These are phyloP conservation scores for Calyptomena viridis DNA, from an alignment of 2,113 vertebrate genomes.

Conservation along the genomic window DNA sequence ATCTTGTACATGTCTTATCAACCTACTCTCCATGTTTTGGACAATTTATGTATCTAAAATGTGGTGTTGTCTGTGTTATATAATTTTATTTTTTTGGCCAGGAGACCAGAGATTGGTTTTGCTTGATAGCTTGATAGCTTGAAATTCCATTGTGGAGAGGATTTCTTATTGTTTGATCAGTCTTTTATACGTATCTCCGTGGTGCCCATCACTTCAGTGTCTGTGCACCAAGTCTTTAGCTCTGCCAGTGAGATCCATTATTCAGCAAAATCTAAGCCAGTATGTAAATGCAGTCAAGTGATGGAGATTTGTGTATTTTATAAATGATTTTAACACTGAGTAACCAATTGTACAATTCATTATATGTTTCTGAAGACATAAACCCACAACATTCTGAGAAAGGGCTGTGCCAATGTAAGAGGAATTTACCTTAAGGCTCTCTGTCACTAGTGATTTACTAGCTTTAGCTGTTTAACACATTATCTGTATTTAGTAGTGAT, in stretches of 20 bases:
- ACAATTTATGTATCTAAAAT: slow-evolving; percentile 82
- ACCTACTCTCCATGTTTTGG: slow-evolving; percentile 77
- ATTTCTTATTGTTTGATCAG: slow-evolving; percentile 66
- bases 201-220: slow-evolving; percentile 44
- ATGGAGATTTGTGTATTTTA: slow-evolving; percentile 67
- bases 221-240: slow-evolving; percentile 60
- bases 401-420: slow-evolving; percentile 69
- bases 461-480: slow-evolving; percentile 76
- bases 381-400: slow-evolving; percentile 57
- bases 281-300: slow-evolving; percentile 67
- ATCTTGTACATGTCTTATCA: slow-evolving; percentile 68
- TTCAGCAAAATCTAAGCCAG: slow-evolving; percentile 63
- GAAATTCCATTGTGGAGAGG: slow-evolving; percentile 72
- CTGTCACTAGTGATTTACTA: slow-evolving; percentile 77
- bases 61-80: slow-evolving; percentile 81
- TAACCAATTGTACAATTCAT: slow-evolving; percentile 70
- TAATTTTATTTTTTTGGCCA: slow-evolving; percentile 70
- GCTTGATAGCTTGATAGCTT: slow-evolving; percentile 76
- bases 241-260: slow-evolving; percentile 62
- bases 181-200: slow-evolving; percentile 32
- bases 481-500: slow-evolving; percentile 74
- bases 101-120: slow-evolving; percentile 75
- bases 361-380: slow-evolving; percentile 69
- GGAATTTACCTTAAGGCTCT: slow-evolving; percentile 72
- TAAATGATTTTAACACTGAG: slow-evolving; percentile 68